These are phyloP conservation scores for Xenentodon cancila DNA, from an alignment of 2,797 vertebrate species.

Conservation along the genomic window DNA sequence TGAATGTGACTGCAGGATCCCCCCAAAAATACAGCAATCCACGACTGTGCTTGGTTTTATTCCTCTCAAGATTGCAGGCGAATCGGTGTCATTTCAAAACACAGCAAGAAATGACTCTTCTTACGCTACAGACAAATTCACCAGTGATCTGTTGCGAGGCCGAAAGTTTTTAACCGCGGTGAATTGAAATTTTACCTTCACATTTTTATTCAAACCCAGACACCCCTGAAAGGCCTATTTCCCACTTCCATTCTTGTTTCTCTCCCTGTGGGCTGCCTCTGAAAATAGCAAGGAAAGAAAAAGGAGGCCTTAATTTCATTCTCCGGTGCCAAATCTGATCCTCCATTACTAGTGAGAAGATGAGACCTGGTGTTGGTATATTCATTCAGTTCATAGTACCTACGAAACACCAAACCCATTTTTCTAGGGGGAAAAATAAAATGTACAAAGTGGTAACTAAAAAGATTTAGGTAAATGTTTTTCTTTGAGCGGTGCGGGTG, in stretches of 20 bases:
- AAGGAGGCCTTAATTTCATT: conserved; percentile 64
- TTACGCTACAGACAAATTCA: not conserved
- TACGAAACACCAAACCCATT: conserved; percentile 22
- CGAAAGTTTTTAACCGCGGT: not conserved
- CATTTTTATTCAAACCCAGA: conserved; percentile 37
- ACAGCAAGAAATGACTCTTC: not conserved
- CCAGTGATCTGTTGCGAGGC: not conserved
- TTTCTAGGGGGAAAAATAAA: conserved; percentile 3
- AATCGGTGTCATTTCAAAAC: not conserved
- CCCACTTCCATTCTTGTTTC: conserved; percentile 54
- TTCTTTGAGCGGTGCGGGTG: conserved; percentile 15
- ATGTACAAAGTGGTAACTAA: conserved; percentile 16
- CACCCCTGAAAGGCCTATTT: conserved; percentile 50
- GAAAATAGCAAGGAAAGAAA: conserved; percentile 69
- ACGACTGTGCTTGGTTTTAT: not conserved
- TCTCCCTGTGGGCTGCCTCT: conserved; percentile 58
- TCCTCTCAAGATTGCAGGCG: conserved; percentile 8
- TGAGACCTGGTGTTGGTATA: conserved; percentile 18
- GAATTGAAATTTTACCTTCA: conserved; percentile 25
- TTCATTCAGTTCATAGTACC: conserved; percentile 17
- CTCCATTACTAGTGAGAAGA: conserved; percentile 42
- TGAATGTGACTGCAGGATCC: conserved; percentile 11
- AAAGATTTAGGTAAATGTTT: conserved; percentile 54
- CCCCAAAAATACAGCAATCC: not conserved
- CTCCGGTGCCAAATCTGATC: conserved; percentile 39